Base-by-base conservation (phyloP, 2,113 vertebrate species). In the Gnathonemus echidnorhynchus region DNA sequence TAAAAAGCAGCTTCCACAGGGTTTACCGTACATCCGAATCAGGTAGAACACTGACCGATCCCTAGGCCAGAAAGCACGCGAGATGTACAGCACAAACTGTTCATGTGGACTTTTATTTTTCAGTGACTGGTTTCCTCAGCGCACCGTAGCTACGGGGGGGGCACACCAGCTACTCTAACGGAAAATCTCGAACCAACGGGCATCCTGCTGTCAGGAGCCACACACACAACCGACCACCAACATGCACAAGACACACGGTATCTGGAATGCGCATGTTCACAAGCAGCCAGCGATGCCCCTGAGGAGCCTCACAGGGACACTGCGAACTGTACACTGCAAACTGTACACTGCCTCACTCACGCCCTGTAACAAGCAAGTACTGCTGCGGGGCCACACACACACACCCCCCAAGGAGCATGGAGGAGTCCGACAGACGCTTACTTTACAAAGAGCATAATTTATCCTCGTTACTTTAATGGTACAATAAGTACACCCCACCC, bases 371-470 rank as follows among this genome's bases (percentile, higher is more conserved):
- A 74, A 3, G 13, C 11, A 3, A 35, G 66, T 35, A 74, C 70
- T 39, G 70, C 31, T 19, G 13, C 15, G 35, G 70, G 70, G 3
- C 31, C 31, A 6, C 70, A 19, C 35, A 35, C 66, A 6, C 31
- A 0, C 66, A 4, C 70, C 31, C 70, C 31, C 15, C 31, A 70
- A n/a, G 66, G 66, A 74, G 31, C 66, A 74, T 10, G 3, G 70
- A 39, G 70, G 42, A 90, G 62, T 27, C 62, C 1, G 62, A 66
- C 62, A 66, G 62, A 66, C 10, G n/a, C 62, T 91, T 90, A 90
- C 24, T 91, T 90, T 88, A 90, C 24, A 84, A 88, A 88, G 89
- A 91, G 90, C 91, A 90, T 74, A 89, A 91, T 85, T 87, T 89
- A 90, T 83, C 89, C 1, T 85, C 48, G 85, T 88, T 90, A 84